Percentiles rank a stretch among this genome's conserved stretches.
Evolutionary conservation across 2,797 vertebrate genomes (phyloP).

Genomic region (Hapalemur alaotrensis): DNA sequence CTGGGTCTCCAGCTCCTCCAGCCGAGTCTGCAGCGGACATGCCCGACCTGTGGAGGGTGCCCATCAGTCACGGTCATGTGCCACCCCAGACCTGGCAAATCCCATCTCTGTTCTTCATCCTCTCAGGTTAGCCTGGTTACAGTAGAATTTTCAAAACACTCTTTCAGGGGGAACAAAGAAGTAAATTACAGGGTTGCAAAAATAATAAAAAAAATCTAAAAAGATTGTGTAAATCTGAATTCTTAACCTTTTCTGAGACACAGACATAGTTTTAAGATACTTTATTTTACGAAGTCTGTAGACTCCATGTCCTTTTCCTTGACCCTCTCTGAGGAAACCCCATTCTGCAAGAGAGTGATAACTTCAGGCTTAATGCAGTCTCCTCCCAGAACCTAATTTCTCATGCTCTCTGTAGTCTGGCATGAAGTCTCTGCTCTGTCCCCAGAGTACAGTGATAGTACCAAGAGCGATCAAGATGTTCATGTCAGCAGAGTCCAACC

Average conservation of each 20-base stretch:
- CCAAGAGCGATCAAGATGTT: too few relatives aligned
- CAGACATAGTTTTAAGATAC: not conserved
- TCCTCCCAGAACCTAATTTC: not conserved
- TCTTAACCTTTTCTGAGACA: not conserved
- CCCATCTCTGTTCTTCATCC: not conserved
- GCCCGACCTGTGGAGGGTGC: fast-evolving
- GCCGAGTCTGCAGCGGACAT: not conserved
- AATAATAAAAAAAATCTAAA: not conserved
- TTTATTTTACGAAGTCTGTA: not conserved
- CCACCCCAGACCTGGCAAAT: not conserved
- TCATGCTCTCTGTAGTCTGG: not conserved
- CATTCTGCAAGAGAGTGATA: not conserved
- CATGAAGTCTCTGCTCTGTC: too few relatives aligned
- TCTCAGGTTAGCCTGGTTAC: not conserved
- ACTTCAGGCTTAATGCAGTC: not conserved
- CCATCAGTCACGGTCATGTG: fast-evolving
- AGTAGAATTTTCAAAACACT: not conserved
- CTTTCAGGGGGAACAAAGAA: not conserved
- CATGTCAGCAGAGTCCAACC: not conserved
- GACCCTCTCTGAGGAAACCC: not conserved
- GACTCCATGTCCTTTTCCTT: not conserved
- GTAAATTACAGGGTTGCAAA: not conserved
- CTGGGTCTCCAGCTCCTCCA: not conserved
- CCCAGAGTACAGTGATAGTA: not conserved
- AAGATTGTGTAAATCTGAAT: not conserved